phyloP scores from a whole-genome alignment of 2,888 invertebrate species.

The Sinhomidia bicolor region DNA sequence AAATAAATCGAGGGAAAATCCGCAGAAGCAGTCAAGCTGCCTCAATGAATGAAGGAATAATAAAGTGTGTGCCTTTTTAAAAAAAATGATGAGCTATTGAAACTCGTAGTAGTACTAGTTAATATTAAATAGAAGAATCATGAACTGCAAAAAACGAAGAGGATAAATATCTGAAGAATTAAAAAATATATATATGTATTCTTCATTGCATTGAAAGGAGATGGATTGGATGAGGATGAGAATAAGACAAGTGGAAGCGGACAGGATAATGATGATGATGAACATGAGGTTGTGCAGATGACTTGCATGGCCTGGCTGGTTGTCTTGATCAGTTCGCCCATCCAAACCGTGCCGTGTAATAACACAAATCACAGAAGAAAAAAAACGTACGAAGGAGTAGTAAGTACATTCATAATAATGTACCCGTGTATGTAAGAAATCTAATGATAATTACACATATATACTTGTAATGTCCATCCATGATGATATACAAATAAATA shows the following conservation, averaged over 20 bases:
- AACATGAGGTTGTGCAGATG: conserved; percentile 40
- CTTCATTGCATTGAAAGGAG: conserved; percentile 35
- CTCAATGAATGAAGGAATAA: background rate
- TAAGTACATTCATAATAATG: background rate
- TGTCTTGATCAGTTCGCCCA: conserved; percentile 36
- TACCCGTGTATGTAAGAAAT: background rate
- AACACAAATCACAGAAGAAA: conserved; percentile 15
- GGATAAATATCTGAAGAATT: background rate
- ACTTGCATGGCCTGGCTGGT: conserved; percentile 10
- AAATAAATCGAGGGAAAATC: conserved; percentile 31
- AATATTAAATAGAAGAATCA: background rate
- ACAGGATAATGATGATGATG: conserved; percentile 44
- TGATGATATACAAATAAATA: conserved; percentile 34
- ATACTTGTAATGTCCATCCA: conserved; percentile 41
- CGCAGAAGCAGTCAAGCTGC: conserved; percentile 36
- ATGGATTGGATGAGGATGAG: conserved; percentile 40
- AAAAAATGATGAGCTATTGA: background rate
- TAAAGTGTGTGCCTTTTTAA: background rate
- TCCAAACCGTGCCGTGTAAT: background rate
- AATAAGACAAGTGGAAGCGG: conserved; percentile 47
- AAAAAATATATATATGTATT: background rate
- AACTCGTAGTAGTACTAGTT: background rate
- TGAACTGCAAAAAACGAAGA: background rate
- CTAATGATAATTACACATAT: conserved; percentile 39
- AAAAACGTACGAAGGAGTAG: background rate